Evolutionary conservation across 2,888 invertebrate species (phyloP), one percentile per base, ranked within the genome.

Genomic region (Polia nebulosa): DNA sequence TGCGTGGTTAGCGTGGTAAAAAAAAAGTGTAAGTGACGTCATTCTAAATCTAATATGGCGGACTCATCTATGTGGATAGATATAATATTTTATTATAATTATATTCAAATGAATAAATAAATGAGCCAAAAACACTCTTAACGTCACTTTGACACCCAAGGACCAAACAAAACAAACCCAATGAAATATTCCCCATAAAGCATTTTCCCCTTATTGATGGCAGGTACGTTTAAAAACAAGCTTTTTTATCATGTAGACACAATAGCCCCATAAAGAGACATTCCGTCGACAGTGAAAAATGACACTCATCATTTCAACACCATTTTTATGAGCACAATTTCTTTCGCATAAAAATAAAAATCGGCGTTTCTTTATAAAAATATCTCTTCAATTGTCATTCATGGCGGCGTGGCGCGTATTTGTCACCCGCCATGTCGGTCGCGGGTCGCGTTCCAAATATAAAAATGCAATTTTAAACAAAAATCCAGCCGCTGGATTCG

Each of bases 371-470:
- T 94, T 95, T 95, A 94, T 93, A 94, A 95, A 95, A 95, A 94
- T 94, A 95, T 95, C 94, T 92, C 93, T 93, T 93, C 92, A 92
- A 95, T 96, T 96, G 95, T 96, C 96, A 96, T 96, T 96, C 96
- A 96, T 96, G 91, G 92, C 95, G 88, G 92, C 92, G 92, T 86
- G 77, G 85, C 90, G 94, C 93, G 94, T 95, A 95, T 96, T 96
- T 96, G 96, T 96, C 96, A 96, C 93, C 91, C 91, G 90, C 88
- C 91, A 88, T 93, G 91, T 89, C 91, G 91, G 88, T 87, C 85
- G 89, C 91, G 93, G 91, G 90, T 91, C 92, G 94, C 94, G 95
- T 92, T 91, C 92, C 94, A 94, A 95, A 95, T 94, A 95, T 95
- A 94, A 95, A 95, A 95, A 95, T 95, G 95, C 95, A 95, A 95